Conservation (phyloP, 1,140 invertebrate genomes). For the Alviniconcha marisindica region DNA sequence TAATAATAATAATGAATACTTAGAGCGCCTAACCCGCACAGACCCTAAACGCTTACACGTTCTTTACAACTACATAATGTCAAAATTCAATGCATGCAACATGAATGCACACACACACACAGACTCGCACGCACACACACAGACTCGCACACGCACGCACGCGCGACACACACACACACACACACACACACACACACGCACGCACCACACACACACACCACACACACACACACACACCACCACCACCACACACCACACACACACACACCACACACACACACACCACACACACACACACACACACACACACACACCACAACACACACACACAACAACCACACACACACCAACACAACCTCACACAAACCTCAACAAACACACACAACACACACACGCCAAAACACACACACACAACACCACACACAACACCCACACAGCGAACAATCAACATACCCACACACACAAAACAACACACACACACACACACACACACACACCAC, state of each 20-base stretch:
- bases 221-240: not conserved
- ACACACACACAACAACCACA: no score
- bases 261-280: no score
- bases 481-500: not conserved
- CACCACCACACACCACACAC: no score
- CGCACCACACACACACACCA: not conserved
- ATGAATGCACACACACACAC: slow-evolving; percentile 16
- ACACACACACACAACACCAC: not conserved
- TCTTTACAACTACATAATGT: no score
- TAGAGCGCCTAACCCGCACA: no score
- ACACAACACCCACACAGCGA: not conserved
- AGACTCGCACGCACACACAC: slow-evolving; percentile 8
- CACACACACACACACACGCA: not conserved
- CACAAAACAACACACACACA: not conserved
- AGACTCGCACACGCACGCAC: slow-evolving; percentile 15
- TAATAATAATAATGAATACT: no score
- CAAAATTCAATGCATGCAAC: no score
- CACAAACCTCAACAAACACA: no score
- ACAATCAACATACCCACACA: no score
- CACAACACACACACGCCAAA: not conserved
- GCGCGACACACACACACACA: slow-evolving; percentile 10
- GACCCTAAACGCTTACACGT: no score
- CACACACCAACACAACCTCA: no score
- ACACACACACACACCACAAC: no score
- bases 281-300: not conserved